Evolutionary conservation across 1,140 invertebrate species (phyloP).

Genomic region (Idris sp.): DNA sequence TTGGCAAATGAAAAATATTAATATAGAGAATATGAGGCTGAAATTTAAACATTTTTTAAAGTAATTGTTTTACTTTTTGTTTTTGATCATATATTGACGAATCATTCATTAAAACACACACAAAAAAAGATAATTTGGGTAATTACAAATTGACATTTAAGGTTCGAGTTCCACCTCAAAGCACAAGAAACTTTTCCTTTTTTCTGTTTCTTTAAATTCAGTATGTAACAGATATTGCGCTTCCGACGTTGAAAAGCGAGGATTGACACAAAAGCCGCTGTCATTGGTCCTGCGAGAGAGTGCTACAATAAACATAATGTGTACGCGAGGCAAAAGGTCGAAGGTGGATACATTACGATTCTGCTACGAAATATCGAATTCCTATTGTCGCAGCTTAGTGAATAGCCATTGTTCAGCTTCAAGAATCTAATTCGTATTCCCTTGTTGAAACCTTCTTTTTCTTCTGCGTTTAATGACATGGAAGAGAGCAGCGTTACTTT

Average conservation of each 20-base stretch:
- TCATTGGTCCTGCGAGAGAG: constrained; percentile 59
- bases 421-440: constrained; percentile 66
- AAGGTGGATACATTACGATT: constrained; percentile 67
- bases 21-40: no score
- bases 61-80: no score
- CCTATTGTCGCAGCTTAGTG: constrained; percentile 65
- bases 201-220: neutral
- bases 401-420: constrained; percentile 61
- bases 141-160: no score
- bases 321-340: constrained; percentile 62
- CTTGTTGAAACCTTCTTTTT: no score
- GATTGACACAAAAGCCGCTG: constrained; percentile 64
- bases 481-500: no score
- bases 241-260: constrained; percentile 65
- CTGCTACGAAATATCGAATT: constrained; percentile 70
- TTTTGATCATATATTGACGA: no score
- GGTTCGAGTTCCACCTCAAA: no score
- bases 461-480: no score
- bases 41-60: no score
- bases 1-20: no score
- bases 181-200: neutral
- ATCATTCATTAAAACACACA: no score
- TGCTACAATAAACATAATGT: constrained; percentile 56
- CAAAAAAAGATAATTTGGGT: no score
- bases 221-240: constrained; percentile 62